Percentiles rank a stretch among this genome's conserved stretches.
Conservation (phyloP, 2,113 vertebrate genomes). For the Neolamprologus cancellatus region DNA sequence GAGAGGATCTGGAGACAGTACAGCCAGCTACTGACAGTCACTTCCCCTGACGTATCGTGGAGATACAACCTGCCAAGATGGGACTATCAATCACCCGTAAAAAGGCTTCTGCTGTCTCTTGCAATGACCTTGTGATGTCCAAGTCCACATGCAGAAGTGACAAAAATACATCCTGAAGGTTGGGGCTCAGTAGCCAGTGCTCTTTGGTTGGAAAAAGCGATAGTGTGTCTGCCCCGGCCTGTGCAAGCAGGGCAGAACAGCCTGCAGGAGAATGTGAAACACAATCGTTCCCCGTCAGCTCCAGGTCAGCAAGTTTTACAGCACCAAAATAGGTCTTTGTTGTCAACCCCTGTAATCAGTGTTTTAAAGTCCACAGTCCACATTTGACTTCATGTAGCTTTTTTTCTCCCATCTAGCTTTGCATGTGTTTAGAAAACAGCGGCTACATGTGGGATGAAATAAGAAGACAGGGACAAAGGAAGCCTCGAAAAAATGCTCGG, state of each 20-base stretch:
- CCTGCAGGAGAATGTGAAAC: slow-evolving; percentile 66
- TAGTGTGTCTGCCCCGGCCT: slow-evolving; percentile 17
- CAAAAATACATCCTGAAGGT: slow-evolving; percentile 26
- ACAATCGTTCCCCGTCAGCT: slow-evolving; percentile 62
- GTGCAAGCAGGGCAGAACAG: slow-evolving; percentile 1
- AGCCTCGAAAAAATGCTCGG: background rate
- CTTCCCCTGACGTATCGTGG: slow-evolving; percentile 1
- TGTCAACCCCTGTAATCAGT: slow-evolving; percentile 24
- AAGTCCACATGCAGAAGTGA: slow-evolving; percentile 4
- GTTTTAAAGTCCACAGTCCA: background rate
- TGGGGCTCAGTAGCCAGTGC: background rate
- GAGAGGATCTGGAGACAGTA: slow-evolving; percentile 15
- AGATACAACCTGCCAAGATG: slow-evolving; percentile 21
- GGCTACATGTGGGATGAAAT: background rate
- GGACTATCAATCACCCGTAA: slow-evolving; percentile 11
- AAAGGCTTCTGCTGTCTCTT: background rate
- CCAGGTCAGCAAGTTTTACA: slow-evolving; percentile 54
- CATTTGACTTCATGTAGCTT: background rate
- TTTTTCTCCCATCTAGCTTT: background rate
- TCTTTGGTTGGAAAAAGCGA: slow-evolving; percentile 41
- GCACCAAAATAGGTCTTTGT: slow-evolving; percentile 43
- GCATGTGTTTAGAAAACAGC: background rate
- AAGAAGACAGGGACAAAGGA: background rate
- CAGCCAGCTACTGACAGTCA: background rate
- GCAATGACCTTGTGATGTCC: slow-evolving; percentile 14